Base-by-base conservation (phyloP, 2,888 invertebrate species). In the Margaritifera margaritifera region DNA sequence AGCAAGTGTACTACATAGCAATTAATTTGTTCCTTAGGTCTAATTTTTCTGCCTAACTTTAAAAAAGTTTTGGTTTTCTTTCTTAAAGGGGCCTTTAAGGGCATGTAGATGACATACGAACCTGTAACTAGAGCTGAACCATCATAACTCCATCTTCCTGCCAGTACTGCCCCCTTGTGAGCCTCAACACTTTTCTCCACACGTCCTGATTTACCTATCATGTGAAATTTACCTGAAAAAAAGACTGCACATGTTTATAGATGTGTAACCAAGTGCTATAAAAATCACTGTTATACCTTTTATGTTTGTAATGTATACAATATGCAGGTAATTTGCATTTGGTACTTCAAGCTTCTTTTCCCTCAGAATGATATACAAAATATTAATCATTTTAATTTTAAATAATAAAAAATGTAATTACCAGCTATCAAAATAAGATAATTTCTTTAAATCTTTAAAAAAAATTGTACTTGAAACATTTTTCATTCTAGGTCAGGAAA, bases 101-200 rank as follows among this genome's bases (percentile, higher is more conserved):
- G 0, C 0, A 15, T 42, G 42, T 11, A 42, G 42, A 42, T 42
- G 11, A 42, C 42, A 15, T 42, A 42, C 11, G 11, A 42, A 94
- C 96, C 94, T 86, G 96, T 98, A 20, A 98, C 91, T 60, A 99
- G 92, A n/a, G 97, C 96, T 50, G 96, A 94, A 4, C 97, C 99
- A 90, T 98, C 98, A 66, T 94, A 94, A 89, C 96, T 97, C 99
- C 99, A 99, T 84, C 94, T 93, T 1, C 95, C 96, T 63, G 94
- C 93, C 27, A 97, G 92, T 70, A 96, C 94, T 19, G 99, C 98
- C 1, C 97, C 91, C 68, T 88, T 94, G 88, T 99, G 99, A 24
- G 97, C 99, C 57, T 95, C 95, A 0, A 98, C 94, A 75, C 93
- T 94, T 88, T 97, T 95, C 89, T 99, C 99, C 68, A 98, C 94